Evolutionary conservation across 2,113 vertebrate species (phyloP).

Genomic region (Coracopsis vasa): DNA sequence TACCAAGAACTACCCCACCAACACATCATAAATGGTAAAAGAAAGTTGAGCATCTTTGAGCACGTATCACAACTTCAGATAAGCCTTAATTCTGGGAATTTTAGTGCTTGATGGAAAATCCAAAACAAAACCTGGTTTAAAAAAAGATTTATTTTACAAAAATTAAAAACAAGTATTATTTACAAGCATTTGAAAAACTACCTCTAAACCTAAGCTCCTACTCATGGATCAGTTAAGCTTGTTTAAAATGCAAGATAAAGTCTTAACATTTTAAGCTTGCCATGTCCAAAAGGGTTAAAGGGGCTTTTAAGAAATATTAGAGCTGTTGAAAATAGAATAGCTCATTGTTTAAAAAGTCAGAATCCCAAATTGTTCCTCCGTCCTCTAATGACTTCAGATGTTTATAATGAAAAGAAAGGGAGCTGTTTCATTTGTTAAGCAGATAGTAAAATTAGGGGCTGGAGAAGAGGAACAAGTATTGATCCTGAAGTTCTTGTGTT

Average conservation of each 20-base stretch:
- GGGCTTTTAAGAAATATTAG: not conserved
- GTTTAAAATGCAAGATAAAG: conserved; percentile 68
- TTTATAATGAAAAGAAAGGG: not conserved
- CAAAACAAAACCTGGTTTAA: conserved; percentile 53
- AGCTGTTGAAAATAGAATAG: conserved; percentile 15
- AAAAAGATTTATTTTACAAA: conserved; percentile 85
- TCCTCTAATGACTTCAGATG: not conserved
- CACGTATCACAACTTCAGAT: not conserved
- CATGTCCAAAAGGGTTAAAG: not conserved
- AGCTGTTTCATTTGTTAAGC: not conserved
- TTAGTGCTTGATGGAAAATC: conserved; percentile 42
- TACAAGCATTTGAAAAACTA: conserved; percentile 80
- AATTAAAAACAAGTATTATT: conserved; percentile 83
- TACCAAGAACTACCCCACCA: not conserved
- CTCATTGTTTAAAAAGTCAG: not conserved
- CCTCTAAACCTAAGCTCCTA: conserved; percentile 65
- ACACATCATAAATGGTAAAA: not conserved
- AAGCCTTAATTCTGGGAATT: not conserved
- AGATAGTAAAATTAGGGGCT: not conserved
- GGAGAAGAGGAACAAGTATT: not conserved
- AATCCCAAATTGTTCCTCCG: conserved; percentile 33
- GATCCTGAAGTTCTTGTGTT: not conserved
- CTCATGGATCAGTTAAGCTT: conserved; percentile 47
- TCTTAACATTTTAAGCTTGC: not conserved
- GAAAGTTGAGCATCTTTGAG: not conserved